phyloP scores from a whole-genome alignment of 1,140 invertebrate species.

The Drosophila tani region DNA sequence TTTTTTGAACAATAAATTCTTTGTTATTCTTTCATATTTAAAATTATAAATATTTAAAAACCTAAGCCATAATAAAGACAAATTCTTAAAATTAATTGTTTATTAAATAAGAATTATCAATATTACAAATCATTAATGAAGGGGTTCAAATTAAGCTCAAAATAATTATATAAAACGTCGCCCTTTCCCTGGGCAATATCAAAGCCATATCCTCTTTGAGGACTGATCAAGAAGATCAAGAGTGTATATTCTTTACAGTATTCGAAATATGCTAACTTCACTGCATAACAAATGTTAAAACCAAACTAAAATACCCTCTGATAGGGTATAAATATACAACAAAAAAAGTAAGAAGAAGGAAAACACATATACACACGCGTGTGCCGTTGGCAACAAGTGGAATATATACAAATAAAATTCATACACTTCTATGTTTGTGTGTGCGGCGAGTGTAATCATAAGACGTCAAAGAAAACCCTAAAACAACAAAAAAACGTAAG shows the following conservation, averaged over 20 bases:
- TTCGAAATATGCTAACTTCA: neutral
- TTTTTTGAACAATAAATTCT: too few species aligned
- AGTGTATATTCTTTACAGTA: neutral
- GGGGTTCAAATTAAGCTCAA: too few species aligned
- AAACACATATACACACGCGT: constrained; percentile 26
- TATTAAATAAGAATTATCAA: too few species aligned
- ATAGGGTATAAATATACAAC: constrained; percentile 12
- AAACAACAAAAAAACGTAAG: constrained; percentile 12
- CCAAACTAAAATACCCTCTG: neutral
- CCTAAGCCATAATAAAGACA: too few species aligned
- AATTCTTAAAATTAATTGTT: too few species aligned
- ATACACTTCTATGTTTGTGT: constrained; percentile 12
- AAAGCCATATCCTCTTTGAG: too few species aligned
- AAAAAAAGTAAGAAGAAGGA: constrained; percentile 24
- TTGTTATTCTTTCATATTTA: too few species aligned
- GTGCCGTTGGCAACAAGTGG: constrained; percentile 73
- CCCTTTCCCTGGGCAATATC: too few species aligned
- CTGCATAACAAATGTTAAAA: neutral
- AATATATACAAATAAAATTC: constrained; percentile 48
- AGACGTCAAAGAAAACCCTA: constrained; percentile 30
- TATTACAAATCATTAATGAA: too few species aligned
- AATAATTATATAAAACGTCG: too few species aligned
- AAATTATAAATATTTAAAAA: too few species aligned
- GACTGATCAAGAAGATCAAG: too few species aligned
- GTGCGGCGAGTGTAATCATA: constrained; percentile 27